Evolutionary conservation across 2,113 vertebrate genomes (phyloP).

Genomic region (Capreolus pygargus): DNA sequence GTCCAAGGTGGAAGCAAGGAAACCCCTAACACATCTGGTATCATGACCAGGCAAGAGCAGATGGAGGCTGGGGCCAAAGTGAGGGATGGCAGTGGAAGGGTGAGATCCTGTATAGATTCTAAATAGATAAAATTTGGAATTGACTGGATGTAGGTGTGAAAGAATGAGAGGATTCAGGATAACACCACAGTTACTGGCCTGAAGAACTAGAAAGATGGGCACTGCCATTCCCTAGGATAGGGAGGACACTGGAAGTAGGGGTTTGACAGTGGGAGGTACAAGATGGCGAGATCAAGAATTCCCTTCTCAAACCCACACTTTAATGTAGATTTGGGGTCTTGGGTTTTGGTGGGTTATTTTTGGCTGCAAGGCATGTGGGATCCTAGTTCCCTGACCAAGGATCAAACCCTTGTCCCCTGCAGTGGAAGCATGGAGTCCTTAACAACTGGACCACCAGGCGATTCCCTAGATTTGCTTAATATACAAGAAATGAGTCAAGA

Average conservation of each 20-base stretch:
- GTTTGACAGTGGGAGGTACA: neutral
- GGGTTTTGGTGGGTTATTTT: neutral
- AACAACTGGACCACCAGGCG: neutral
- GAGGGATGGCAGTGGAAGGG: neutral
- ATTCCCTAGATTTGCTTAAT: neutral
- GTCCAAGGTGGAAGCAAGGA: neutral
- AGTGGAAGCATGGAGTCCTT: neutral
- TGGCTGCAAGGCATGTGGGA: neutral
- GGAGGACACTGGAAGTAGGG: neutral
- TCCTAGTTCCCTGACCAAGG: neutral
- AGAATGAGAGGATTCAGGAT: neutral
- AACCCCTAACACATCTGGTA: neutral
- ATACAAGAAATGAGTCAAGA: neutral
- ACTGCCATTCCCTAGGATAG: neutral
- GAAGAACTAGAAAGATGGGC: neutral
- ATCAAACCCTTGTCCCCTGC: neutral
- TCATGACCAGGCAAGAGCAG: neutral
- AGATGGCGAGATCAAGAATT: neutral
- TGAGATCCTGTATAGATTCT: neutral
- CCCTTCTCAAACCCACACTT: neutral
- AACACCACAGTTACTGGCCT: neutral
- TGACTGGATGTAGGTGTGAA: neutral
- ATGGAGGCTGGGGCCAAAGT: neutral
- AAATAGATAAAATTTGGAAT: neutral
- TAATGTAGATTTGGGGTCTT: neutral